Base-by-base conservation (phyloP, 2,797 vertebrate species). In the Australoheros facetus region DNA sequence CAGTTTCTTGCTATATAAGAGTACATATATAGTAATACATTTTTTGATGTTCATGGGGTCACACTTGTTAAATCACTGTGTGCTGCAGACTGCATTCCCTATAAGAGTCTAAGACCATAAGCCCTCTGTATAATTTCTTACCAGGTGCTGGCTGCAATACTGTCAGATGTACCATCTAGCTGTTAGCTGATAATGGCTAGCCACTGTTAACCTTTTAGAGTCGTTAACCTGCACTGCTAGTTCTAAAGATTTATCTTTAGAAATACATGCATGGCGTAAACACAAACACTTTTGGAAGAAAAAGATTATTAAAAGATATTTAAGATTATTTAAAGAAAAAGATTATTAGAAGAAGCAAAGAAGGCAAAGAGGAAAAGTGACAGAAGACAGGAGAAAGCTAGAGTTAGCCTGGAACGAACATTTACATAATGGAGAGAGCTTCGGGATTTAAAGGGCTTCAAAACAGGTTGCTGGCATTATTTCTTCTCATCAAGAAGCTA, bases 361-460 rank as follows among this genome's bases (percentile, higher is more conserved):
- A 28, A 28, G 60, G 23, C 14, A 45, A 48, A 66, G 62, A 66
- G 23, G 60, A 23, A 66, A 26, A 45, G 0, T 28, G 39, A 45
- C 26, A 42, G 4, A 62, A 0, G 34, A 42, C 0, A 8, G 60
- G 16, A 66, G 3, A 66, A 66, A 28, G 8, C 42, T 45, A 45
- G 21, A 64, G 60, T 64, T 26, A 64, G 39, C 60, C 21, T 64
- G 21, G 21, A 37, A 64, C 21, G 17, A 45, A 26, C 14, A 64
- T 64, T 64, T 64, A 11, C 21, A 64, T 45, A 8, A 17, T 28
- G 39, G 39, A 1, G 14, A 64, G 14, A 45, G 60, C 39, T 17
- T 66, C 0, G 0, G 23, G 39, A 45, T 23, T 64, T 45, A 64
- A 64, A 26, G 0, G 7, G 21, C 39, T 0, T 45, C 60, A 17